phyloP scores from a whole-genome alignment of 2,797 vertebrate species.

The Neomorphus geoffroyi region DNA sequence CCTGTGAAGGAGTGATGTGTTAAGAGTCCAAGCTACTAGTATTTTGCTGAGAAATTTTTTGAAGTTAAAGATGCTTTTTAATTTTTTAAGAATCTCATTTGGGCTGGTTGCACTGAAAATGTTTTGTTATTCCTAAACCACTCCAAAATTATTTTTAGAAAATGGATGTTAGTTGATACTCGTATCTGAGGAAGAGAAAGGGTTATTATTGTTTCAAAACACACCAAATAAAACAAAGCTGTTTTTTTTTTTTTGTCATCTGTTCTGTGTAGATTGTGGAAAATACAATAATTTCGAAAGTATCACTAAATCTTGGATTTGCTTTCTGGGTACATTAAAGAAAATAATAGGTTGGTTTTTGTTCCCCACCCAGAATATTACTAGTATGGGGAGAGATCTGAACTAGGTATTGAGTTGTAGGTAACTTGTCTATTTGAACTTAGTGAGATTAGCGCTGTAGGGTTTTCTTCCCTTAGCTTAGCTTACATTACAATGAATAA shows the following conservation, averaged over 20 bases:
- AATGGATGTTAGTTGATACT: neutral
- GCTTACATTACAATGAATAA: neutral
- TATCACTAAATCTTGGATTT: neutral
- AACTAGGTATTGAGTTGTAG: neutral
- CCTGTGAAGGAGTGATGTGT: neutral
- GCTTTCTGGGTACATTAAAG: neutral
- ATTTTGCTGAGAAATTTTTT: neutral
- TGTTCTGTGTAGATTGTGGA: neutral
- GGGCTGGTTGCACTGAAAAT: neutral
- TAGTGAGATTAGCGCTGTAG: neutral
- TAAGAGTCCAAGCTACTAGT: neutral
- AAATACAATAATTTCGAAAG: neutral
- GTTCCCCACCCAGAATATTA: fast-evolving
- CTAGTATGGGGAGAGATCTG: neutral
- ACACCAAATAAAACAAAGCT: neutral
- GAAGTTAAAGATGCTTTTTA: neutral
- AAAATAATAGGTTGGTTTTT: neutral
- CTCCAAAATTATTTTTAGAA: neutral
- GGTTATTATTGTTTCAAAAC: neutral
- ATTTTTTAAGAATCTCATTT: neutral
- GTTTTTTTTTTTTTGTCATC: neutral
- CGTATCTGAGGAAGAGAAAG: neutral
- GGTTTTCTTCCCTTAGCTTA: neutral
- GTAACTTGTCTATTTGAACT: neutral
- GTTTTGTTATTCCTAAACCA: neutral